Base-by-base conservation (phyloP, 2,888 invertebrate genomes). In the Diogma glabrata region DNA sequence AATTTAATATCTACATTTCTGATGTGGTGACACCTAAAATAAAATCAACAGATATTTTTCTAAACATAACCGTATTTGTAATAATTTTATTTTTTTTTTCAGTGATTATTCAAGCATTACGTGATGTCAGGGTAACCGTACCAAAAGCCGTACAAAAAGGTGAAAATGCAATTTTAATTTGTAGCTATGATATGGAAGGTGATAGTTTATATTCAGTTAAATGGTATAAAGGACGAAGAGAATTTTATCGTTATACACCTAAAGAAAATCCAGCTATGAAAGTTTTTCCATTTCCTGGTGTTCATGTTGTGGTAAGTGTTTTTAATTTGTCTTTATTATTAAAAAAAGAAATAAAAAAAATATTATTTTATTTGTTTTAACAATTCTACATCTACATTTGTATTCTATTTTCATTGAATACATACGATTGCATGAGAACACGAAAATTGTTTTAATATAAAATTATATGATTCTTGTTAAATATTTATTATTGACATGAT, bases 191-290 rank as follows among this genome's bases (percentile, higher is more conserved):
- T 66, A 78, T 88, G 72, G 84, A 88, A 67, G 81, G 79, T 20
- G 82, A 80, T 45, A 81, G 79, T n/a, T 75, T 90, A 50, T 90
- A 90, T 72, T 79, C 87, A n/a, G 86, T 90, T 55, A 89, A 90
- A 72, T 90, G 88, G 89, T 90, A 89, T 70, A 75, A 87, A 54
- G 89, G 89, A 12, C 77, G 73, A 58, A 75, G 82, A 59, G 90
- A 91, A 72, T 89, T 91, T 73, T 90, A 87, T 72, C 76, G 90
- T 57, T 89, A 78, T 63, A 82, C 85, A 4, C 89, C 89, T 0
- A 78, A 77, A 62, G 87, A 87, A 60, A 71, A 71, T 24, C 84
- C 84, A 0, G 75, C 77, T 48, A 82, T 79, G 52, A 86, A 85
- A 67, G 78, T 80, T 52, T 90, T 90, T 67, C 75, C 78, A 40